phyloP scores from a whole-genome alignment of 1,140 invertebrate species.

The Anastrepha ludens region DNA sequence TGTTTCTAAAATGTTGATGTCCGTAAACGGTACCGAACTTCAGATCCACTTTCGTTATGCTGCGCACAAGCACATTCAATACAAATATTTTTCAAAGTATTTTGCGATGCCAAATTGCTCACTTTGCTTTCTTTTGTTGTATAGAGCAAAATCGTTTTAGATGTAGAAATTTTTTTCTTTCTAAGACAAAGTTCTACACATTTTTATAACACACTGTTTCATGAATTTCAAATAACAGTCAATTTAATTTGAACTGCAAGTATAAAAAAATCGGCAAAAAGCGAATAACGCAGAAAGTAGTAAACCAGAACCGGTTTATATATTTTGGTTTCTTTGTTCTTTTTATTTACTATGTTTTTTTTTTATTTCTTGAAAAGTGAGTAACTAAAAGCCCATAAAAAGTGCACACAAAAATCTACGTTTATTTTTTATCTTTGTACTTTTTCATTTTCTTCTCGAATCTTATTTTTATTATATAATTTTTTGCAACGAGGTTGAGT shows the following conservation, averaged over 20 bases:
- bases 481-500: background rate
- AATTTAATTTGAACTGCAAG: background rate
- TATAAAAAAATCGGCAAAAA: background rate
- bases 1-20: no score
- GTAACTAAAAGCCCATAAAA: slow-evolving; percentile 16
- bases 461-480: slow-evolving; percentile 2
- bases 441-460: background rate
- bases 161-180: no score
- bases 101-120: no score
- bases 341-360: background rate
- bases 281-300: background rate
- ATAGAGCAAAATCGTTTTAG: no score
- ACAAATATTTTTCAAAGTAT: no score
- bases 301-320: background rate
- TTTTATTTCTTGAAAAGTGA: background rate
- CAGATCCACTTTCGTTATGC: no score
- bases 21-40: no score
- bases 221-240: slow-evolving; percentile 21
- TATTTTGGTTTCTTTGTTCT: background rate
- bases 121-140: no score
- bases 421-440: background rate
- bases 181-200: background rate
- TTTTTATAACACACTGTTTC: background rate
- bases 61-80: no score
- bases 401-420: background rate